Evolutionary conservation across 2,113 vertebrate genomes (phyloP).

Genomic region (Chunga burmeisteri): DNA sequence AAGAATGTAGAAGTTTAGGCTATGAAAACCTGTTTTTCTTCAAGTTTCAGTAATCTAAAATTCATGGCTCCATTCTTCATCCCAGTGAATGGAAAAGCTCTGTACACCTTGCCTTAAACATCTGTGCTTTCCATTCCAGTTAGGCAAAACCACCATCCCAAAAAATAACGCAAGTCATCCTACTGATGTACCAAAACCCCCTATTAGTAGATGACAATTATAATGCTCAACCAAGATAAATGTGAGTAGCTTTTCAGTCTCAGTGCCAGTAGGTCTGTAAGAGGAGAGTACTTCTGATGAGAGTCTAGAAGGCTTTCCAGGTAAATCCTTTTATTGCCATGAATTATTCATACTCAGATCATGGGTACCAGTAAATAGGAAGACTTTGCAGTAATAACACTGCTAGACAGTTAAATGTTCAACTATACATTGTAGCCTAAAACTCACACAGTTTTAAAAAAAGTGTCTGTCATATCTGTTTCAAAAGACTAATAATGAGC

Average conservation of each 20-base stretch:
- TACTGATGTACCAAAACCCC: not conserved
- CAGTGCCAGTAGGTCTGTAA: not conserved
- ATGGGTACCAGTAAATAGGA: not conserved
- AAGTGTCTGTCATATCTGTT: constrained; percentile 49
- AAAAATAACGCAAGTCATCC: not conserved
- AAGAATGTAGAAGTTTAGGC: not conserved
- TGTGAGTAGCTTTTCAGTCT: not conserved
- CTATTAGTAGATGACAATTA: not conserved
- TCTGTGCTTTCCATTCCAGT: not conserved
- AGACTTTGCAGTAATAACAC: not conserved
- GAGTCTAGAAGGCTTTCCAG: not conserved
- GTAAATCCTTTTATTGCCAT: not conserved
- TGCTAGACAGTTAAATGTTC: constrained; percentile 9
- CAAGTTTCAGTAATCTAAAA: not conserved
- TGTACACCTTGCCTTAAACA: not conserved
- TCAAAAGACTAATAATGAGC: constrained; percentile 49
- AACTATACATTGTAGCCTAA: constrained; percentile 31
- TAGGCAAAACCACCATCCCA: not conserved
- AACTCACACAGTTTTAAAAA: constrained; percentile 57
- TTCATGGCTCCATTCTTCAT: not conserved
- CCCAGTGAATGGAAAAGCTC: not conserved
- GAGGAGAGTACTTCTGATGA: not conserved
- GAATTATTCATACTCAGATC: not conserved
- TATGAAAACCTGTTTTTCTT: not conserved
- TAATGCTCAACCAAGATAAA: not conserved